Conservation (phyloP, 2,797 vertebrate species). For the Cetoscarus ocellatus region DNA sequence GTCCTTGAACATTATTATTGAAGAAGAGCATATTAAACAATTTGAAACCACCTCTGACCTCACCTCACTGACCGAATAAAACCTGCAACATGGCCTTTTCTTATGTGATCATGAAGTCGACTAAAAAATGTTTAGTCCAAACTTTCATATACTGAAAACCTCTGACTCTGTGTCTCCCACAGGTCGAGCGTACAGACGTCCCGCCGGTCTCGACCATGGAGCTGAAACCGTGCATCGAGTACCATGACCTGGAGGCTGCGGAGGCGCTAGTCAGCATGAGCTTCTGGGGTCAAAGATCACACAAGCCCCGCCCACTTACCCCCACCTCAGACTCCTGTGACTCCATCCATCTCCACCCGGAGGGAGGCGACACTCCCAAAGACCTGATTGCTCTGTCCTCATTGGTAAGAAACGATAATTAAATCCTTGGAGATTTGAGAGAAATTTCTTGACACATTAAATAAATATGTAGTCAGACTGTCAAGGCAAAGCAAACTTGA, state of each 20-base stretch:
- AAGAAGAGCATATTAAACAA: too few species aligned
- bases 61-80: too few species aligned
- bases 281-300: conserved; percentile 92
- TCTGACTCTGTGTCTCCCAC: conserved; percentile 14
- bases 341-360: conserved; percentile 81
- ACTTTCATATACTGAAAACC: too few species aligned
- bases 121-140: too few species aligned
- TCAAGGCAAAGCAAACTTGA: too few species aligned
- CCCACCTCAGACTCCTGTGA: conserved; percentile 96
- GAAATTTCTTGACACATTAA: too few species aligned
- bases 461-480: too few species aligned
- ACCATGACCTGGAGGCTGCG: conserved; percentile 95
- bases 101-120: too few species aligned
- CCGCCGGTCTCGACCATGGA: conserved; percentile 80
- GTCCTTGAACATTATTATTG: too few species aligned
- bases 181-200: conserved; percentile 86
- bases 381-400: conserved; percentile 92
- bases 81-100: too few species aligned
- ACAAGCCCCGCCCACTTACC: conserved; percentile 92
- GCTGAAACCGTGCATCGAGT: conserved; percentile 88
- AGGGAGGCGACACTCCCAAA: conserved; percentile 83
- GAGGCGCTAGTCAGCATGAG: conserved; percentile 98
- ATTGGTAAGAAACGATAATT: conserved; percentile 85
- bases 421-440: neutral
- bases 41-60: too few species aligned